Base-by-base conservation (phyloP, 2,113 vertebrate genomes). In the Columba janthina region DNA sequence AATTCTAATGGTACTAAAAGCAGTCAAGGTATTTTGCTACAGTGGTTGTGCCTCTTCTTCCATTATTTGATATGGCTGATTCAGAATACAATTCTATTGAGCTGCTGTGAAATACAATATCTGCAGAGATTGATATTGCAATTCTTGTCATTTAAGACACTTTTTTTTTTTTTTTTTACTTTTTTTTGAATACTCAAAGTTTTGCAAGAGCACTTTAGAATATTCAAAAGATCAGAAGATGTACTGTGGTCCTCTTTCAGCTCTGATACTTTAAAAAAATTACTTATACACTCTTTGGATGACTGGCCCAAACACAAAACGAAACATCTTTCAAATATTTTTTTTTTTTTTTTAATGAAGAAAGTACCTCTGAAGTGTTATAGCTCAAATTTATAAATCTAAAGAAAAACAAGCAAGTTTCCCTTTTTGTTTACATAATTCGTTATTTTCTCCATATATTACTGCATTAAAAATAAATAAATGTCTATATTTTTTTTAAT, bases 381-480 rank as follows among this genome's bases (percentile, higher is more conserved):
- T 93, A 98, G 87, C 83, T 98, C 98, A 98, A 96, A 97, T 98
- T 97, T 97, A 97, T 97, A 98, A 97, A 98, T 96, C 94, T 97
- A 96, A 97, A 97, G 93, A 97, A 98, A 98, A 97, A 58, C 91
- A 96, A 98, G 75, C 17, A 94, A 75, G 72, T 97, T 97, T 97
- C 95, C 95, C 96, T 97, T 98, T 96, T 97, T 95, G 97, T 97
- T 98, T 97, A 98, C 96, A 97, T 98, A 97, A 96, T 96, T 98
- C 97, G 97, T 91, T 98, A 97, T 95, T 97, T 98, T 98, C 94
- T 98, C 88, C 97, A 98, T 98, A 98, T 98, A 98, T 98, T 98
- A 98, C 91, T 98, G 98, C 98, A 98, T 98, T 97, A 98, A 98
- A 98, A 98, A 98, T 98, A 98, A 98, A 98, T 98, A 98, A 97